Base-by-base conservation (phyloP, 2,888 invertebrate genomes). In the Eupeodes luniger region DNA sequence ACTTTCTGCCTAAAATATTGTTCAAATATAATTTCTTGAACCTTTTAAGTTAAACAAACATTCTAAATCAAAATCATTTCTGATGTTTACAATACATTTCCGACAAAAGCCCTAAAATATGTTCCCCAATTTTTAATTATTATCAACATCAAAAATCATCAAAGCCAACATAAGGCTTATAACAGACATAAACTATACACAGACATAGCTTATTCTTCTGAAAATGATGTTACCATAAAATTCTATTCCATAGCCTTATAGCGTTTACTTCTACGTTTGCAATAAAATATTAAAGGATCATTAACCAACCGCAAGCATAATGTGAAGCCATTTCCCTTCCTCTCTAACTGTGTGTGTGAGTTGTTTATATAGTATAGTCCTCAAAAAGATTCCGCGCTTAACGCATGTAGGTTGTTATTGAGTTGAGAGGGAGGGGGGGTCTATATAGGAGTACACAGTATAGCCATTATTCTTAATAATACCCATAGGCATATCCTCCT, bases 261-360 rank as follows among this genome's bases (percentile, higher is more conserved):
- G 14, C 59, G 6, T 34, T 59, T 57, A 59, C 27, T 59, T 10
- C 19, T 47, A 74, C 55, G 49, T 62, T 27, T 16, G 67, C 40
- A 44, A 81, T 85, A 78, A 81, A 81, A 81, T 85, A 85, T 81
- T 81, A 77, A 85, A 78, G 74, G 81, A 81, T 77, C 72, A 81
- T 81, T 85, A 78, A 81, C 85, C 85, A 78, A 81, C 85, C 85
- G 47, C 85, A 85, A 62, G 66, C 55, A 40, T 81, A 74, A 81
- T 85, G 74, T 78, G 44, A 34, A 59, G 61, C 53, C 49, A 75
- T 78, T 81, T 81, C 74, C 70, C 16, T 19, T 9, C 40, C 19
- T 55, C 36, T 5, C 14, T 27, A 2, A 27, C 14, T 34, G 7
- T n/a, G 5, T 34, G 10, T 36, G 3, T 61, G 7, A 14, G 0